phyloP scores from a whole-genome alignment of 1,140 invertebrate species.

The Ips typographus region DNA sequence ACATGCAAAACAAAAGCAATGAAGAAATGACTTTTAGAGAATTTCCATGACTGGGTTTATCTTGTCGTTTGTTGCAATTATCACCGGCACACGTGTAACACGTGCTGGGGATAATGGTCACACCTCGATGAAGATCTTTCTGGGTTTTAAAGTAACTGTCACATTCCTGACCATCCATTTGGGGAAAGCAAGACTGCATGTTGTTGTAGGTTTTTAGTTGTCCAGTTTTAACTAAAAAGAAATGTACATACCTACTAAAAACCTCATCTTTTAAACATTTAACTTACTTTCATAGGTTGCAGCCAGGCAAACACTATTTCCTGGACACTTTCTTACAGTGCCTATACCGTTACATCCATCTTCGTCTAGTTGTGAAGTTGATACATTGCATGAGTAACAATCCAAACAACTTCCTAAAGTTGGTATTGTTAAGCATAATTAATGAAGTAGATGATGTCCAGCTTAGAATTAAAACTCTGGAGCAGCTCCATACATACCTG shows the following conservation, averaged over 20 bases:
- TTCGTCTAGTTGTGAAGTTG: constrained; percentile 5
- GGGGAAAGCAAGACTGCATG: constrained; percentile 9
- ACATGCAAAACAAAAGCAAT: no score
- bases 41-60: background rate
- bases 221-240: constrained; percentile 13
- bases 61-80: background rate
- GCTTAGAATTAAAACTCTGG: no score
- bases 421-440: background rate
- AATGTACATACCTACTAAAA: background rate
- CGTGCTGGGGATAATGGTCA: background rate
- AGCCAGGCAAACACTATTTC: constrained; percentile 17
- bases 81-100: constrained; percentile 11
- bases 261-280: background rate
- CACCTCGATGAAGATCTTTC: constrained; percentile 2
- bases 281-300: constrained; percentile 18
- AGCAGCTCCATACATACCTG: no score
- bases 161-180: constrained; percentile 18
- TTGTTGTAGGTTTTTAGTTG: background rate
- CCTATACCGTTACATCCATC: constrained; percentile 16
- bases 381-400: constrained; percentile 21
- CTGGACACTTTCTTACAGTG: constrained; percentile 2
- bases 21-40: background rate
- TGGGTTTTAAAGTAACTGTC: constrained; percentile 8
- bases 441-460: background rate
- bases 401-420: background rate